Conservation (phyloP, 2,113 vertebrate species). For the Barbus barbus region DNA sequence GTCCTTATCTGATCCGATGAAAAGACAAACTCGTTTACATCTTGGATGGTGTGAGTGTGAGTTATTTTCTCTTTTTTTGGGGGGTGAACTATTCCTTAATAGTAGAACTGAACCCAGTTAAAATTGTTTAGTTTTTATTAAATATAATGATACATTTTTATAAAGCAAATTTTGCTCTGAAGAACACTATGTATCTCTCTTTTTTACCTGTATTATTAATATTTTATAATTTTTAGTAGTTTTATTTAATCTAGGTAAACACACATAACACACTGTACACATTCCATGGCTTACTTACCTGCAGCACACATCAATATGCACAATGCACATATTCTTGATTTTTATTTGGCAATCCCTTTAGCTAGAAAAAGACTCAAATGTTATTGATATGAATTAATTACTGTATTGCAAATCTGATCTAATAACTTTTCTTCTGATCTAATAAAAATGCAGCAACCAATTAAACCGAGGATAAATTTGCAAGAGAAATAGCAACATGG, state of each 20-base stretch:
- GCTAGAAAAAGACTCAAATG: background rate
- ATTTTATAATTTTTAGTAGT: background rate
- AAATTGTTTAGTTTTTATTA: background rate
- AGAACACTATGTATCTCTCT: background rate
- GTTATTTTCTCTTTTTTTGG: no score
- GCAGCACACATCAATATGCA: no score
- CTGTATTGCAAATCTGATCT: background rate
- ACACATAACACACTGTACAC: no score
- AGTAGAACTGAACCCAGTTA: background rate
- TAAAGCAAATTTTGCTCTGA: background rate
- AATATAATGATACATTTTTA: background rate
- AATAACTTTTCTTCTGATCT: background rate
- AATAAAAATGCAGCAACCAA: background rate
- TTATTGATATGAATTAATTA: conserved; percentile 7
- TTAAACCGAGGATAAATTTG: background rate
- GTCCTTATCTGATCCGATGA: no score
- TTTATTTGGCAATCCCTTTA: background rate
- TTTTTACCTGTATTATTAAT: background rate
- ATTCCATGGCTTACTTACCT: background rate
- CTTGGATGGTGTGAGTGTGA: no score
- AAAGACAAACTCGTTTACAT: no score
- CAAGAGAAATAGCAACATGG: background rate
- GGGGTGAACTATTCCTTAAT: background rate
- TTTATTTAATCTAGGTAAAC: background rate
- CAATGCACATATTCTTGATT: no score